Conservation (phyloP, 23 tunicate species). For the Halocynthia roretzi region DNA sequence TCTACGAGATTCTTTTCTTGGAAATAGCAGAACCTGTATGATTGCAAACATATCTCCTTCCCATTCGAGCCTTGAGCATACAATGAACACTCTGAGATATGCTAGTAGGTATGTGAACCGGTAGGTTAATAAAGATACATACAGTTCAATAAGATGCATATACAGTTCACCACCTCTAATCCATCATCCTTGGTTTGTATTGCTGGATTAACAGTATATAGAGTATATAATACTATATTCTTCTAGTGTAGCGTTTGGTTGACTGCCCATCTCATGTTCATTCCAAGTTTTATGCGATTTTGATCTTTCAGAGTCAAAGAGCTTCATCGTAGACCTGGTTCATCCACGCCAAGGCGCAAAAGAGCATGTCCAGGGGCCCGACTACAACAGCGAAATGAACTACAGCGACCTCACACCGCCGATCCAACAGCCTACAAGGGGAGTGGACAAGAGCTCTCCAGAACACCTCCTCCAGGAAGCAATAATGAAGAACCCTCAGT, state of each 20-base stretch:
- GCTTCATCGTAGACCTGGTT: constrained; percentile 14
- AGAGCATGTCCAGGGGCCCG: background rate
- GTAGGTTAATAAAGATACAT: too few species aligned
- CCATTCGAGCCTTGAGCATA: constrained; percentile 18
- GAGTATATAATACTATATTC: too few species aligned
- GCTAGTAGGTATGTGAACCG: constrained; percentile 8
- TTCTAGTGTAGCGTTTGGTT: too few species aligned
- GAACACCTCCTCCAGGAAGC: constrained; percentile 15
- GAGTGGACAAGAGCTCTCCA: constrained; percentile 1
- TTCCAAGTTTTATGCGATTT: background rate
- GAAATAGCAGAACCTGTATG: constrained; percentile 24
- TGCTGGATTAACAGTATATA: too few species aligned
- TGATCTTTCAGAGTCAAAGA: constrained; percentile 13
- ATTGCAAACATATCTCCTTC: constrained; percentile 29
- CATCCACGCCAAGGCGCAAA: background rate
- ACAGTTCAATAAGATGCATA: too few species aligned
- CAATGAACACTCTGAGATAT: constrained; percentile 19
- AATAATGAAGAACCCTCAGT: too few species aligned
- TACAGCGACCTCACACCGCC: constrained; percentile 18
- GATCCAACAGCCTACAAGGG: constrained; percentile 15
- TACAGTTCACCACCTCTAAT: too few species aligned
- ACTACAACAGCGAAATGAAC: background rate
- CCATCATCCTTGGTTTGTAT: too few species aligned
- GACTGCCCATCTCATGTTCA: too few species aligned
- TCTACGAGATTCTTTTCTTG: constrained; percentile 23